phyloP scores from a whole-genome alignment of 2,797 vertebrate genomes.

The Gila robusta region DNA sequence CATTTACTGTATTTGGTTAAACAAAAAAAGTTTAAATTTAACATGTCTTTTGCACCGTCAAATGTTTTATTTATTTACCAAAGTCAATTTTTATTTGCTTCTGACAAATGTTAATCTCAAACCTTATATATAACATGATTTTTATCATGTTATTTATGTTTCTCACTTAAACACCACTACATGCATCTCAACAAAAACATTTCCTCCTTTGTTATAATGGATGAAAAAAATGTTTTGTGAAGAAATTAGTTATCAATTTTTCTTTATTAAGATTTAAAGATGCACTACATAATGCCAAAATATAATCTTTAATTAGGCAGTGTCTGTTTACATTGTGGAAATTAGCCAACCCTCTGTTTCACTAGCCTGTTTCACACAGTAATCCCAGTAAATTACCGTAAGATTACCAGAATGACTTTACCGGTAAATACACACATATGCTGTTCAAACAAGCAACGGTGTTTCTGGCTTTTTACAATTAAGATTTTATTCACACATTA shows the following conservation, averaged over 20 bases:
- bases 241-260: neutral
- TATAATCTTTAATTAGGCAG: neutral
- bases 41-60: neutral
- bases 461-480: neutral
- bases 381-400: neutral
- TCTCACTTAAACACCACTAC: neutral
- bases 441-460: neutral
- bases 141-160: neutral
- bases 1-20: neutral
- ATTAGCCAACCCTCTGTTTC: neutral
- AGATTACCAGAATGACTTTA: neutral
- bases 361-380: neutral
- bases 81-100: neutral
- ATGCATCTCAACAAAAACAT: neutral
- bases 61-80: neutral
- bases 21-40: neutral
- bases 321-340: neutral
- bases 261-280: neutral
- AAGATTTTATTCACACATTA: neutral
- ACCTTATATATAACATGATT: neutral
- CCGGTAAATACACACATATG: fast-evolving
- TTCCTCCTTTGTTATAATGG: neutral
- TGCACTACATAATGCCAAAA: neutral
- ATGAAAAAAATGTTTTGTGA: neutral
- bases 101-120: neutral